phyloP scores from a whole-genome alignment of 37 sponge, comb jelly and placozoan species.

The Chondrosia reniformis region DNA sequence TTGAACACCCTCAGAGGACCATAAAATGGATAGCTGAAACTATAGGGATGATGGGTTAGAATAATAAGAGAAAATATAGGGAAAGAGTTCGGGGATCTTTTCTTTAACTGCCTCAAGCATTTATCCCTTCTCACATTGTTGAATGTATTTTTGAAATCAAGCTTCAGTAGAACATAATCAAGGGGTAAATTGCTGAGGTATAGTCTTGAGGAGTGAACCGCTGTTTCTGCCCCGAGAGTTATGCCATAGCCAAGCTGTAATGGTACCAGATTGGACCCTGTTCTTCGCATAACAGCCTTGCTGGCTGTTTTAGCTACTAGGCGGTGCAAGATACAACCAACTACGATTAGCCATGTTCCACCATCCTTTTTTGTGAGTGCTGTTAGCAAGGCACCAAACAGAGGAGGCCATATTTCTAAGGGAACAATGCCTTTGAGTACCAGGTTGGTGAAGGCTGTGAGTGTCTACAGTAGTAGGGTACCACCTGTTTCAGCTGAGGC shows the following conservation, averaged over 20 bases:
- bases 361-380: conserved; percentile 9
- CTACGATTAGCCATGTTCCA: background rate
- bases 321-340: background rate
- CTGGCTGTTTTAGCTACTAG: background rate
- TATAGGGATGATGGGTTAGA: conserved; percentile 5
- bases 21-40: background rate
- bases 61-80: conserved; percentile 2
- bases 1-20: conserved; percentile 30
- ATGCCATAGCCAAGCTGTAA: conserved; percentile 24
- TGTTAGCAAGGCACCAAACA: conserved; percentile 14
- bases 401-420: background rate
- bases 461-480: no score
- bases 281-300: background rate
- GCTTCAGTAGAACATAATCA: background rate
- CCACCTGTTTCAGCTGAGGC: background rate
- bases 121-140: conserved; percentile 11
- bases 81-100: conserved; percentile 7
- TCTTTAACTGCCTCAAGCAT: background rate
- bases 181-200: conserved; percentile 11
- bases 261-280: background rate
- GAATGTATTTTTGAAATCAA: conserved; percentile 28
- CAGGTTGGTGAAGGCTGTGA: conserved; percentile 7
- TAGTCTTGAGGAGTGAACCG: conserved; percentile 9
- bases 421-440: conserved; percentile 1
- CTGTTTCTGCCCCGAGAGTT: conserved; percentile 20